Evolutionary conservation across 2,888 invertebrate genomes (phyloP).

Genomic region (Mythimna loreyi): DNA sequence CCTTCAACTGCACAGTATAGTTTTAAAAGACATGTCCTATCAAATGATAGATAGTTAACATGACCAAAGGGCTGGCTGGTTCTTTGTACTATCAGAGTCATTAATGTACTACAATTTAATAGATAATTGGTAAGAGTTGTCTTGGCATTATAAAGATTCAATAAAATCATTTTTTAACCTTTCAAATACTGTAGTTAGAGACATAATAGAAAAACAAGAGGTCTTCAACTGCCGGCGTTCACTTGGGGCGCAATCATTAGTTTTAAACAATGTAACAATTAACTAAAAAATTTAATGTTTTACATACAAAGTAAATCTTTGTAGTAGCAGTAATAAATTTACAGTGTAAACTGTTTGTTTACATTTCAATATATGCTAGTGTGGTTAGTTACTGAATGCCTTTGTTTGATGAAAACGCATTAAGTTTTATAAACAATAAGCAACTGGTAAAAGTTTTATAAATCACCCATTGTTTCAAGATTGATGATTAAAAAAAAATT

Average conservation of each 20-base stretch:
- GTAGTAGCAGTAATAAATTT: background rate
- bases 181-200: too few relatives aligned
- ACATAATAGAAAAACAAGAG: too few relatives aligned
- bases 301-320: constrained; percentile 5
- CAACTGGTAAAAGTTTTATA: background rate
- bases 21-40: too few relatives aligned
- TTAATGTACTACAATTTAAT: background rate
- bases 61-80: too few relatives aligned
- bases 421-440: background rate
- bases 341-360: constrained; percentile 25
- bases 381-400: constrained; percentile 14
- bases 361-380: background rate
- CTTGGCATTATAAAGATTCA: background rate
- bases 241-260: too few relatives aligned
- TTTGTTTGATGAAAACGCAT: constrained; percentile 9
- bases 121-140: too few relatives aligned
- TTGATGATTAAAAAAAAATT: background rate
- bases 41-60: too few relatives aligned
- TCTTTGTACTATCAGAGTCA: too few relatives aligned
- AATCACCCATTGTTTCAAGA: background rate
- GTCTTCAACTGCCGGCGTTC: too few relatives aligned
- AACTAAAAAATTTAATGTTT: constrained; percentile 1
- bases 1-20: too few relatives aligned
- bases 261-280: background rate
- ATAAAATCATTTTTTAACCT: too few relatives aligned